Base-by-base conservation (phyloP, 92 coral and sea anemone genomes). In the Nematostella vectensis region DNA sequence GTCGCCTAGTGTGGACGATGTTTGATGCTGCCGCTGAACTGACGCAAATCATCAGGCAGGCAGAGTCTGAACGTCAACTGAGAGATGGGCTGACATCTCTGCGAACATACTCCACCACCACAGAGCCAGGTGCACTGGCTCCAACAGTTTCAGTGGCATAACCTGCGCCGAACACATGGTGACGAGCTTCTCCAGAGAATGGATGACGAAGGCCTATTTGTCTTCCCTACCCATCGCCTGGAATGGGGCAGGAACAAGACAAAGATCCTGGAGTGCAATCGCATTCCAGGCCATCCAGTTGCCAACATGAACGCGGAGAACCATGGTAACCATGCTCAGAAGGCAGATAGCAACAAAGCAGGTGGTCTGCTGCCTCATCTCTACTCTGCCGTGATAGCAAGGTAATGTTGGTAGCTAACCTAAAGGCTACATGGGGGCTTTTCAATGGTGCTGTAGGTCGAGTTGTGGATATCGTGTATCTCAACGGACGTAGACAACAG, bases 321-420 rank as follows among this genome's bases (percentile, higher is more conserved):
- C 36, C 21, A 55, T 13, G 72, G 72, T 11, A 55, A 50, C 20
- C 66, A 57, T 57, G 59, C 59, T 15, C 57, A 68, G 30, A 57
- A 57, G 52, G 74, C 43, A 25, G 65, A 57, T 49, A 67, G 74
- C 29, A 67, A 68, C 48, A 68, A 68, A 59, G 75, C 67, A 31
- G 75, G 74, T 9, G 73, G 73, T 30, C 11, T 63, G 52, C 13
- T 63, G 25, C 54, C 56, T 15, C 61, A 50, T 1, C 59, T 69
- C 33, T 69, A 69, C 60, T 69, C 40, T 69, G 55, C 25, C 39
- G 61, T 48, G 76, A 69, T 48, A 59, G 76, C 33, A 59, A 68
- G 2, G 67, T 68, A 1, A 58, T n/a, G n/a, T n/a, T n/a, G n/a
- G n/a, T n/a, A n/a, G n/a, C n/a, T n/a, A n/a, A n/a, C n/a, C n/a